Conservation (phyloP, 2,797 vertebrate genomes). For the Silurus lanzhouensis region DNA sequence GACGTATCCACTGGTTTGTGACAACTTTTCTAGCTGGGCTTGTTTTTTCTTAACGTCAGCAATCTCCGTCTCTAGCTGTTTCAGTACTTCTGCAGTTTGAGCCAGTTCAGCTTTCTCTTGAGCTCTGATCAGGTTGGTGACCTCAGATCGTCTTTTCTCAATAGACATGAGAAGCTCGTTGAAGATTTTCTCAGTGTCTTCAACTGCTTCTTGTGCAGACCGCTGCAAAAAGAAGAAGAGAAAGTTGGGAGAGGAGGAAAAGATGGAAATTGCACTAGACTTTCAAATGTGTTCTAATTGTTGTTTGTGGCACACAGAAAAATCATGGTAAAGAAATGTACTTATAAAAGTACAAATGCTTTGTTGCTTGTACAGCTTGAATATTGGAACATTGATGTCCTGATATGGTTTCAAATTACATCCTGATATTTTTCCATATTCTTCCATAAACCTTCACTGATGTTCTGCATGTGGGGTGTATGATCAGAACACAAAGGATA, state of each 20-base stretch:
- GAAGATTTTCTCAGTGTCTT: constrained; percentile 24
- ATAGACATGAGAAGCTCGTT: constrained; percentile 11
- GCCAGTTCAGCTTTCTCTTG: constrained; percentile 34
- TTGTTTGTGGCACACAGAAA: too few relatives aligned
- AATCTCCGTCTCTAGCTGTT: constrained; percentile 31
- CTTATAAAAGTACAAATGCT: too few relatives aligned
- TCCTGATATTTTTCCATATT: too few relatives aligned
- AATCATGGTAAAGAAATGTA: too few relatives aligned
- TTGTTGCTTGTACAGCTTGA: too few relatives aligned
- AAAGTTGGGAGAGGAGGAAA: not conserved
- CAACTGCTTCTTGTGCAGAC: constrained; percentile 12
- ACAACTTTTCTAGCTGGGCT: constrained; percentile 16
- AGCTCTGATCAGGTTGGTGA: constrained; percentile 15
- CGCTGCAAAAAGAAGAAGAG: not conserved
- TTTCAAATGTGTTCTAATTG: too few relatives aligned
- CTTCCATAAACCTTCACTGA: too few relatives aligned
- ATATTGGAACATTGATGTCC: too few relatives aligned
- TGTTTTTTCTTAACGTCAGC: constrained; percentile 14
- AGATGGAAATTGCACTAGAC: too few relatives aligned
- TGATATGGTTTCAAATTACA: too few relatives aligned
- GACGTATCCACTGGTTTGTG: constrained; percentile 15
- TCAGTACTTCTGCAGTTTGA: not conserved
- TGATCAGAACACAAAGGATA: too few relatives aligned
- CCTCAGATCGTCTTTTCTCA: constrained; percentile 19
- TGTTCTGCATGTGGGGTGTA: too few relatives aligned